Base-by-base conservation (phyloP, 2,113 vertebrate genomes). In the Platichthys flesus region DNA sequence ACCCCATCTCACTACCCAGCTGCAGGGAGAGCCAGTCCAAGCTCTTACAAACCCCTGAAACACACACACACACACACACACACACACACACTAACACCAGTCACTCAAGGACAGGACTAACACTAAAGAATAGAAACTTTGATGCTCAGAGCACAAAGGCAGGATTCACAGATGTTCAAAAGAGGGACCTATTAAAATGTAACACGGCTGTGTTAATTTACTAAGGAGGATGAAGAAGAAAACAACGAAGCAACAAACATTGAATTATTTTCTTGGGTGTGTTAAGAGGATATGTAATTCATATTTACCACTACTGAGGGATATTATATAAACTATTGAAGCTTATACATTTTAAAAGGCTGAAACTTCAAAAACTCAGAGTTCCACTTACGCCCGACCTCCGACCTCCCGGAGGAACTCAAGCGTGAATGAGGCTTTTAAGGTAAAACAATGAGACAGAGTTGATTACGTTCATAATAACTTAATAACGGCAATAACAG, bases 141-240 rank as follows among this genome's bases (percentile, higher is more conserved):
- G 52, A 78, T 77, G 76, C 66, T 51, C 45, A 67, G 69, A 74
- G 82, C 82, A 94, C 91, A 93, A 93, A 93, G 89, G 73, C 76
- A 55, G 85, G 85, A 93, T 93, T 94, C 89, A 92, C 65, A 81
- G 84, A 79, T 67, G 47, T 73, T 83, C 5, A 66, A 79, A 76
- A 72, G 70, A 86, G 87, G 85, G 86, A 86, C 73, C 61, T 67
- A 90, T 91, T 92, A 91, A 91, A 92, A 82, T 58, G 84, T 85
- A 45, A 84, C 86, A 85, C 90, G 92, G 90, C 91, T 92, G 88
- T 86, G 85, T 67, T 71, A 71, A 84, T 89, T 87, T 84, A 89
- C 86, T 80, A 18, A 49, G 45, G 45, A 49, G 5, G 42, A 45
- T 0, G 42, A 45, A 31, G 6, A 31, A 31, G 31, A 31, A 31